phyloP scores from a whole-genome alignment of 2,797 vertebrate genomes.

The Pachyuromys duprasi region DNA sequence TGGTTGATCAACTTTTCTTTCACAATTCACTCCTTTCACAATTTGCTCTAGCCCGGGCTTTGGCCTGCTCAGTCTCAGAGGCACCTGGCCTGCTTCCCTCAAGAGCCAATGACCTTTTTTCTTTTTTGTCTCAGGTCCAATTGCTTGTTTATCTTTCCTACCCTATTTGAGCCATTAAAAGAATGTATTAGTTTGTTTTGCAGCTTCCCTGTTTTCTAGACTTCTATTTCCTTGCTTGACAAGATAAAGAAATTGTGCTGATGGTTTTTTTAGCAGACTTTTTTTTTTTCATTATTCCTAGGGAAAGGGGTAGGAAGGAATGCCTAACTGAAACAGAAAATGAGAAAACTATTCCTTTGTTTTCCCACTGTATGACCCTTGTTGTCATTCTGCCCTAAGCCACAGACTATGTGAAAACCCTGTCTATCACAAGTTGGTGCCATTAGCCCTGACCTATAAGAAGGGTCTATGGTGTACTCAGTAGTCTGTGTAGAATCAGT shows the following conservation, averaged over 20 bases:
- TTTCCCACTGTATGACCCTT: no score
- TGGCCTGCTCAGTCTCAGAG: neutral
- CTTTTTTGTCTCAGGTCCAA: conserved; percentile 20
- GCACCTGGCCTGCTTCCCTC: conserved; percentile 7
- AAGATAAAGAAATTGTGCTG: neutral
- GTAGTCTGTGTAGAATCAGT: neutral
- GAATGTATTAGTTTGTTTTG: conserved; percentile 53
- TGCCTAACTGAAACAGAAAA: conserved; percentile 10
- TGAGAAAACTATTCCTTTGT: neutral
- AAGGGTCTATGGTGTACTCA: neutral
- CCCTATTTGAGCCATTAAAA: conserved; percentile 59
- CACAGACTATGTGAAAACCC: neutral
- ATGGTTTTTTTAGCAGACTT: neutral
- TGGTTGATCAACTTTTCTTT: neutral
- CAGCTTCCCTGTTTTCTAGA: conserved; percentile 28
- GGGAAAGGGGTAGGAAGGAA: neutral
- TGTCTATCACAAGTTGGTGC: accelerated
- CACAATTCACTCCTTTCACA: neutral
- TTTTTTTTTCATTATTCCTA: neutral
- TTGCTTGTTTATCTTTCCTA: conserved; percentile 66
- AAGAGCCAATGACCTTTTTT: neutral
- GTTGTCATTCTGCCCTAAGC: neutral
- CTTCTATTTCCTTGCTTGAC: conserved; percentile 33
- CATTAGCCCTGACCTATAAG: neutral
- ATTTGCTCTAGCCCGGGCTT: neutral